A percentile compares a stretch with the other conserved stretches of the same genome.
These are phyloP conservation scores for Drosophila rhopaloa DNA, from an alignment of 1,140 invertebrate species.

Conservation along the genomic window DNA sequence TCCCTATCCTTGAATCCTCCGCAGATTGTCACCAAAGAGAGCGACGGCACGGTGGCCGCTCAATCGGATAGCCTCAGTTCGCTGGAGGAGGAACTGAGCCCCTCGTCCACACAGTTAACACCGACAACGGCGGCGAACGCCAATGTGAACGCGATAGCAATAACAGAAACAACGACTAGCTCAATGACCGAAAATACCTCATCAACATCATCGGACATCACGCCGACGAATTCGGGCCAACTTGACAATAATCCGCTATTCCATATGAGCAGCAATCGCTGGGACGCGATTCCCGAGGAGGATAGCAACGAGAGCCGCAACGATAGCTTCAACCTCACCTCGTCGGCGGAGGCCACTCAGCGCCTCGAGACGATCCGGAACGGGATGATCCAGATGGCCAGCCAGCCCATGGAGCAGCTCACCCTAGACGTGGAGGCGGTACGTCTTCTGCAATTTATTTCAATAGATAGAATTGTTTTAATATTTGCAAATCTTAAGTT, in stretches of 20 bases:
- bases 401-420: constrained; percentile 56
- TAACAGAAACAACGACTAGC: constrained; percentile 50
- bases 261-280: constrained; percentile 65
- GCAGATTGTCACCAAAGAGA: constrained; percentile 74
- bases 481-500: too few species aligned
- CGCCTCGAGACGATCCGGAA: constrained; percentile 78
- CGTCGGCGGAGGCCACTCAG: constrained; percentile 66
- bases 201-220: constrained; percentile 49
- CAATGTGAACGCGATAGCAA: constrained; percentile 41
- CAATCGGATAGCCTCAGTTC: constrained; percentile 64
- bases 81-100: constrained; percentile 51
- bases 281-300: constrained; percentile 80
- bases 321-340: constrained; percentile 70
- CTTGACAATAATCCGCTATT: constrained; percentile 67
- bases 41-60: constrained; percentile 64
- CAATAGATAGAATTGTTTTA: too few species aligned
- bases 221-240: constrained; percentile 67
- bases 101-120: constrained; percentile 65
- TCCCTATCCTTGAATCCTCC: too few species aligned
- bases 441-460: constrained; percentile 74
- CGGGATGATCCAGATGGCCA: constrained; percentile 61
- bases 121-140: constrained; percentile 69
- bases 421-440: constrained; percentile 88
- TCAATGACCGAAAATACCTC: constrained; percentile 68
- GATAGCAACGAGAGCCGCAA: constrained; percentile 64